phyloP scores from a whole-genome alignment of 2,888 invertebrate species.

The Nephrotoma flavescens region DNA sequence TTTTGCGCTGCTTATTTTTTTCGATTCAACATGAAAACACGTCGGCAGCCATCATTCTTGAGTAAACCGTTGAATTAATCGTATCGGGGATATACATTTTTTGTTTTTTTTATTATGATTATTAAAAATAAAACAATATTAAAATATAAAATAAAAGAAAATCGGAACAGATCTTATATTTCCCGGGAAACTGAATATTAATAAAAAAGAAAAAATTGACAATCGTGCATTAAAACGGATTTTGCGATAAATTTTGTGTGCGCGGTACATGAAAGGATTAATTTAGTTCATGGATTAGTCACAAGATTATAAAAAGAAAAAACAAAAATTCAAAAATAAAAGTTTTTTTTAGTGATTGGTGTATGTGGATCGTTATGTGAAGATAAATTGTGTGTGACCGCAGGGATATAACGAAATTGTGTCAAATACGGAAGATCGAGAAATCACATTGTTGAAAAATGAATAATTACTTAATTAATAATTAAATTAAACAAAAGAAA shows the following conservation, averaged over 20 bases:
- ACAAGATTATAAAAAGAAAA: not conserved
- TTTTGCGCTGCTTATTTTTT: not conserved
- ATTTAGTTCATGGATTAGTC: not conserved
- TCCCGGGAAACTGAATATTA: not conserved
- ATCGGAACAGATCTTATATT: not conserved
- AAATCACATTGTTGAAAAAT: not conserved
- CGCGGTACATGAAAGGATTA: not conserved
- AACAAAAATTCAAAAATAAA: too few species aligned
- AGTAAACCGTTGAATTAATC: constrained; percentile 1
- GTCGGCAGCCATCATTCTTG: constrained; percentile 2
- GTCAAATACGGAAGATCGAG: not conserved
- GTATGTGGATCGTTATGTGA: not conserved
- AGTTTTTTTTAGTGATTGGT: not conserved
- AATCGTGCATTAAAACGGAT: not conserved
- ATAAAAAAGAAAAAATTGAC: not conserved
- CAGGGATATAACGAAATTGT: too few species aligned
- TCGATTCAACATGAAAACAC: not conserved
- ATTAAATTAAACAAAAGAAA: not conserved
- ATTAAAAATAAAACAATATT: not conserved
- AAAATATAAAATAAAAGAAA: not conserved
- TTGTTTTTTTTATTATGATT: not conserved
- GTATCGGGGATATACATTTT: not conserved
- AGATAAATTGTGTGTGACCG: not conserved
- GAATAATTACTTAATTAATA: not conserved
- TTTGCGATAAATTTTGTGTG: not conserved